Conservation (phyloP, 2,888 invertebrate genomes). For the Meta bourneti region DNA sequence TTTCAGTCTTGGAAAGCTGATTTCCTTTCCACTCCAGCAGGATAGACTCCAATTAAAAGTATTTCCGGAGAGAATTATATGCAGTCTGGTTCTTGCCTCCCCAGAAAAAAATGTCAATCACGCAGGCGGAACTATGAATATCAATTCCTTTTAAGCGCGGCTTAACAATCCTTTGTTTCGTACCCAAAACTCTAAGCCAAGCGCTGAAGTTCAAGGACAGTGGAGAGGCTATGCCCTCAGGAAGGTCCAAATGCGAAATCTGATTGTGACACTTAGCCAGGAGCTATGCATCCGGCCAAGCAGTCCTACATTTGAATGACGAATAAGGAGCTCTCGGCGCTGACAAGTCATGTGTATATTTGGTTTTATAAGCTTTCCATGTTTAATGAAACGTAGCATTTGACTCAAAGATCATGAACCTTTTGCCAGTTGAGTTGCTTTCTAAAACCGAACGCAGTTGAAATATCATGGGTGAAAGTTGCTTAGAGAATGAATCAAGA, state of each 20-base stretch:
- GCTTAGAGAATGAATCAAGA: not conserved
- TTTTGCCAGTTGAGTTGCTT: not conserved
- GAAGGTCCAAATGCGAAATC: not conserved
- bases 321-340: not conserved
- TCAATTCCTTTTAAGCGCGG: not conserved
- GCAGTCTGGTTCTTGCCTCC: not conserved
- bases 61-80: no score
- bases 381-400: conserved; percentile 19
- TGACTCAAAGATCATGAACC: conserved; percentile 10
- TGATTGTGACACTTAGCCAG: not conserved
- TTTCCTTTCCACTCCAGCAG: no score
- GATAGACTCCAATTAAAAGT: no score
- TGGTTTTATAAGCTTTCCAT: not conserved
- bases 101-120: not conserved
- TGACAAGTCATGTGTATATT: not conserved
- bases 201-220: not conserved
- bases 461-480: not conserved
- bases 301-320: not conserved
- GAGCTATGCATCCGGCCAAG: not conserved
- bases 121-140: not conserved
- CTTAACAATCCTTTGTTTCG: not conserved
- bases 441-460: not conserved
- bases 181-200: not conserved
- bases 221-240: not conserved
- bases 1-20: no score